Evolutionary conservation across 2,888 invertebrate genomes (phyloP).

Genomic region (Thereva nobilitata): DNA sequence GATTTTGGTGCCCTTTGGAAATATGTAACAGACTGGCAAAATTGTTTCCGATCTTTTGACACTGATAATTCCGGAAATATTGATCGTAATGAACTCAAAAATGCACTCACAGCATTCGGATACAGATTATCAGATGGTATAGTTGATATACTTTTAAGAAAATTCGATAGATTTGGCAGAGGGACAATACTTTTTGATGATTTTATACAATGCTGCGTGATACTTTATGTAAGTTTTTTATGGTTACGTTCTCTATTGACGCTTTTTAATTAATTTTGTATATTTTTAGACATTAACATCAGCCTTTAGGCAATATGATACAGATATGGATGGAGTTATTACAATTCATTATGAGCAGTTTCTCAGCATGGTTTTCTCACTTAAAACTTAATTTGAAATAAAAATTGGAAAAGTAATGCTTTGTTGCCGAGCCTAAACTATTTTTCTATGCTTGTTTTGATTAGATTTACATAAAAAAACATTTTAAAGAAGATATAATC

Average conservation of each 20-base stretch:
- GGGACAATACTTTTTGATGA: conserved; percentile 96
- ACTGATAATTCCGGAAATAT: conserved; percentile 91
- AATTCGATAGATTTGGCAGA: conserved; percentile 91
- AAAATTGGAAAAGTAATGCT: too few species aligned
- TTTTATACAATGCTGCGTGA: conserved; percentile 95
- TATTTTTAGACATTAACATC: conserved; percentile 82
- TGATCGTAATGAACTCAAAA: conserved; percentile 86
- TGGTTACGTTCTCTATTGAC: background rate
- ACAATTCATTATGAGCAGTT: conserved; percentile 96
- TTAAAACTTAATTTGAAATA: conserved; percentile 65
- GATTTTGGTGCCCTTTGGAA: conserved; percentile 97
- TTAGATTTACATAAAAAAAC: too few species aligned
- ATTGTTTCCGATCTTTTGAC: conserved; percentile 92
- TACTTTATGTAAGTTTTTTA: conserved; percentile 78
- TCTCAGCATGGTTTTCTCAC: conserved; percentile 84
- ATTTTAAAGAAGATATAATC: too few species aligned
- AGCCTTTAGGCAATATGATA: conserved; percentile 85
- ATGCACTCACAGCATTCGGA: conserved; percentile 88
- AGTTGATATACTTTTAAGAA: conserved; percentile 78
- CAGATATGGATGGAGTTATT: conserved; percentile 92
- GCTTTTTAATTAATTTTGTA: conserved; percentile 37
- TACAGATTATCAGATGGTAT: conserved; percentile 83
- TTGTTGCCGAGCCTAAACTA: too few species aligned
- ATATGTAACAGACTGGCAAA: conserved; percentile 97
- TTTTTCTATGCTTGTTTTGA: too few species aligned